These are phyloP conservation scores for Aethes cnicana DNA, from an alignment of 2,888 invertebrate genomes.

Conservation along the genomic window DNA sequence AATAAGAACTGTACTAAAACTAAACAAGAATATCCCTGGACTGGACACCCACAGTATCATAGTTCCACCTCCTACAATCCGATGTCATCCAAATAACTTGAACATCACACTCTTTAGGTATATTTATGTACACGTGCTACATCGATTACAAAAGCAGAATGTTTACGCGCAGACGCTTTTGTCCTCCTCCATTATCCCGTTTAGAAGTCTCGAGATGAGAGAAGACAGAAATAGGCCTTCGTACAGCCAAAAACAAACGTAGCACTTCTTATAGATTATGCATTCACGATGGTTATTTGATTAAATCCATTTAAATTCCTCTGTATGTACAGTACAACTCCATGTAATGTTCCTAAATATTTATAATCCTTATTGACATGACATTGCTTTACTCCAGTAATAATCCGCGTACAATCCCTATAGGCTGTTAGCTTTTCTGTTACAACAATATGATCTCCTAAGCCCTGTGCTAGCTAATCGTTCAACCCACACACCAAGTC, in stretches of 20 bases:
- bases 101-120: background rate
- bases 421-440: too few species aligned
- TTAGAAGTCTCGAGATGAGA: conserved; percentile 23
- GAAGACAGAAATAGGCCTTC: conserved; percentile 20
- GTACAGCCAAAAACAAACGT: conserved; percentile 13
- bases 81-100: background rate
- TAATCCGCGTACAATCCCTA: too few species aligned
- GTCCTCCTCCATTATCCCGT: conserved; percentile 15
- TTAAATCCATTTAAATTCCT: background rate
- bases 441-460: too few species aligned
- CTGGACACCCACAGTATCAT: too few species aligned
- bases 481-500: too few species aligned
- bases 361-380: background rate
- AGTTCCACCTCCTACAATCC: background rate
- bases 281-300: conserved; percentile 1
- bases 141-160: conserved; percentile 10
- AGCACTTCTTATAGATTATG: conserved; percentile 1
- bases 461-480: too few species aligned
- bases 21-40: too few species aligned
- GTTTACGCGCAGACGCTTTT: conserved; percentile 17
- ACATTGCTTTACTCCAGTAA: too few species aligned
- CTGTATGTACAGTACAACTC: too few species aligned
- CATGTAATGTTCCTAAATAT: background rate
- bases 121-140: background rate
- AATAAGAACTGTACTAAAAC: too few species aligned